A percentile compares a stretch with the other conserved stretches of the same genome.
These are phyloP conservation scores for Notarius quadriscutis DNA, from an alignment of 2,113 vertebrate species.

Conservation along the genomic window DNA sequence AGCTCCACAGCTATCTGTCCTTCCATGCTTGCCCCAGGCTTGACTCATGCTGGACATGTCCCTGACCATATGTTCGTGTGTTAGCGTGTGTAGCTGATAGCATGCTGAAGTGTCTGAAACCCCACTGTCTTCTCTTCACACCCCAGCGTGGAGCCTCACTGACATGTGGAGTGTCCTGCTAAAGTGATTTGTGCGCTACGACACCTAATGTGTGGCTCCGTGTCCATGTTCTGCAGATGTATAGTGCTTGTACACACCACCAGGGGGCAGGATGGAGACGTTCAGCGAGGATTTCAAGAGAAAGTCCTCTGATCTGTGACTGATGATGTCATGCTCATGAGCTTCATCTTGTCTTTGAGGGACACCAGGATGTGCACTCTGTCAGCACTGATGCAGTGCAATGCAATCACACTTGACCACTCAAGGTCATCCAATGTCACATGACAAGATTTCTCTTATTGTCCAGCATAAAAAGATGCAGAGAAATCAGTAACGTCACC, in stretches of 20 bases:
- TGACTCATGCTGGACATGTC: neutral
- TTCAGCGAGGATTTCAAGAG: neutral
- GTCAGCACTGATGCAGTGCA: neutral
- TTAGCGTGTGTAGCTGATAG: neutral
- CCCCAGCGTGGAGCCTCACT: neutral
- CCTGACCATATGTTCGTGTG: conserved; percentile 10
- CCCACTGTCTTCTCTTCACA: conserved; percentile 9
- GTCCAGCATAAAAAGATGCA: neutral
- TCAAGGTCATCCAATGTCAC: neutral
- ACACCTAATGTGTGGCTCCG: neutral
- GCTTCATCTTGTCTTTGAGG: conserved; percentile 7
- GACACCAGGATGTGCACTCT: neutral
- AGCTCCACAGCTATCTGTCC: neutral
- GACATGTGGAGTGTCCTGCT: neutral
- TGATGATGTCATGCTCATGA: conserved; percentile 39
- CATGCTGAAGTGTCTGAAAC: conserved; percentile 24
- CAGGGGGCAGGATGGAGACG: conserved; percentile 43
- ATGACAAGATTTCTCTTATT: neutral
- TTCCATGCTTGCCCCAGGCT: neutral
- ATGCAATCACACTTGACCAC: neutral
- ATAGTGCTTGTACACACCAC: neutral
- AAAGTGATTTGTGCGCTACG: conserved; percentile 22
- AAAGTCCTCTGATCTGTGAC: conserved; percentile 1
- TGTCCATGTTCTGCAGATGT: neutral
- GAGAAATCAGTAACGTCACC: neutral